A percentile compares a stretch with the other conserved stretches of the same genome.
phyloP scores from a whole-genome alignment of 2,113 vertebrate genomes.

The Salvelinus namaycush region DNA sequence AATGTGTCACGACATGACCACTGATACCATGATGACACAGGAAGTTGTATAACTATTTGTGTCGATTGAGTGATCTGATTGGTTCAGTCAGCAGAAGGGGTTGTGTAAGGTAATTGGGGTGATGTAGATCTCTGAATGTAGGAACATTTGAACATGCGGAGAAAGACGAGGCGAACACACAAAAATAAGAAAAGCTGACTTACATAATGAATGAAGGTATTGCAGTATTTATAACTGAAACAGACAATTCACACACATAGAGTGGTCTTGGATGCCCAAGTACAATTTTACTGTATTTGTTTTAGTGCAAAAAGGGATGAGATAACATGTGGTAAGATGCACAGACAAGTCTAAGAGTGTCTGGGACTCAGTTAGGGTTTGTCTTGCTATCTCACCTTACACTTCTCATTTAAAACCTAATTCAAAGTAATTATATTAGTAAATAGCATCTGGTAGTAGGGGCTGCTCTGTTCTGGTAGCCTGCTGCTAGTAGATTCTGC shows the following conservation, averaged over 20 bases:
- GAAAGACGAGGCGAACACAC: slow-evolving; percentile 22
- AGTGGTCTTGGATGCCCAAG: slow-evolving; percentile 23
- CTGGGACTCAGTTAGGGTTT: slow-evolving; percentile 14
- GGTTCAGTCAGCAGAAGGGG: slow-evolving; percentile 24
- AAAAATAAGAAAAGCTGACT: slow-evolving; percentile 49
- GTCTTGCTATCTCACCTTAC: slow-evolving; percentile 5
- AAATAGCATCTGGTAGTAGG: slow-evolving; percentile 55
- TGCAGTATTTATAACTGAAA: slow-evolving; percentile 10
- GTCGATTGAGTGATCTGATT: slow-evolving; percentile 4
- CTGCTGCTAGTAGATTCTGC: slow-evolving; percentile 33
- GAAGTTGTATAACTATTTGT: neutral
- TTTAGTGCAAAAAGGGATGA: no score
- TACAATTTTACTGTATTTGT: slow-evolving; percentile 10
- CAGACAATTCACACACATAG: slow-evolving; percentile 22
- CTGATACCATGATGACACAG: neutral
- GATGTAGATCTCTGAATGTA: slow-evolving; percentile 7
- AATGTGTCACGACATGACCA: slow-evolving; percentile 29
- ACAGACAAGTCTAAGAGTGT: neutral
- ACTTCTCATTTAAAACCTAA: slow-evolving; percentile 14
- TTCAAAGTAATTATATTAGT: slow-evolving; percentile 46
- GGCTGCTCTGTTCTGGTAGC: slow-evolving; percentile 41
- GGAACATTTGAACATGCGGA: neutral
- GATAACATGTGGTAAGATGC: neutral
- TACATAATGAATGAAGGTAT: slow-evolving; percentile 38
- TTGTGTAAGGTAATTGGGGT: slow-evolving; percentile 27